Conservation (phyloP, 2,797 vertebrate genomes). For the Crossoptilon crossoptilon region DNA sequence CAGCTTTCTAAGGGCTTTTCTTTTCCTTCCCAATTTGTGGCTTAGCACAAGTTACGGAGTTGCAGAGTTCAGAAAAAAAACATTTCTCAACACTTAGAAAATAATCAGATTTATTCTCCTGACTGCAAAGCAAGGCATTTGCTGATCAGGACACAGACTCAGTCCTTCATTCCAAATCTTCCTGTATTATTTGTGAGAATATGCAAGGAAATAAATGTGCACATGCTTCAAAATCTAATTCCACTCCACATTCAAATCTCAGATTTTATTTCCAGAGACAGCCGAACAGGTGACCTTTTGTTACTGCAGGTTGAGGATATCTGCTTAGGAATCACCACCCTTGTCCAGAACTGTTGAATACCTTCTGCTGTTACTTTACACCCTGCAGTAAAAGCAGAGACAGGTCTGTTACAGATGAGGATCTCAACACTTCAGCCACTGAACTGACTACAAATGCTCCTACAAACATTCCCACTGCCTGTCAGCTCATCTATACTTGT, state of each 20-base stretch:
- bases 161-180: background rate
- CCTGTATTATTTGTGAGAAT: background rate
- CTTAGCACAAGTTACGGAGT: background rate
- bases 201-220: background rate
- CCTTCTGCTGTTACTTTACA: background rate
- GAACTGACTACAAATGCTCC: background rate
- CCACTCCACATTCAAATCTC: background rate
- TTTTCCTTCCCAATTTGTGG: background rate
- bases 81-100: background rate
- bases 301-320: background rate
- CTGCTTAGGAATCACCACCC: background rate
- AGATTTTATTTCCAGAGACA: background rate
- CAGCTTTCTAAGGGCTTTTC: background rate
- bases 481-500: background rate
- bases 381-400: background rate
- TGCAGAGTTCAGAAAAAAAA: background rate
- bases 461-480: background rate
- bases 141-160: background rate
- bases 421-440: background rate
- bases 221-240: background rate
- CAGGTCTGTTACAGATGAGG: rapidly evolving
- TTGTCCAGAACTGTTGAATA: background rate
- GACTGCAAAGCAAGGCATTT: background rate
- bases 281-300: background rate
- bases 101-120: background rate